phyloP scores from a whole-genome alignment of 2,113 vertebrate genomes.

The Lethenteron reissneri region DNA sequence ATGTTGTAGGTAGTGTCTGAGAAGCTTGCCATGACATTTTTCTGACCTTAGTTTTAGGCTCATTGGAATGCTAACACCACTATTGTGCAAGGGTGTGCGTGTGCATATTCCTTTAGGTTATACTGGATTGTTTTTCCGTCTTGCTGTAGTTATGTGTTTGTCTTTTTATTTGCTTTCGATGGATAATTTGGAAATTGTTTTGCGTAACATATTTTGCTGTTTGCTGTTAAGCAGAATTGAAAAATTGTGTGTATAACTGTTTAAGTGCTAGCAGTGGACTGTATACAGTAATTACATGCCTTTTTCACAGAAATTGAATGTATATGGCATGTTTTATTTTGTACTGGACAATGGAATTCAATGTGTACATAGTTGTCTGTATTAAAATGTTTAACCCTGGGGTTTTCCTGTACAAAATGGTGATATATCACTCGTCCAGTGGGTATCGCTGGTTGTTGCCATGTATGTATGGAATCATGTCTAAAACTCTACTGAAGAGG shows the following conservation, averaged over 20 bases:
- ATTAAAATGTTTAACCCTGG: slow-evolving; percentile 3
- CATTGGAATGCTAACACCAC: too few species aligned
- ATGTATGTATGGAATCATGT: slow-evolving; percentile 1
- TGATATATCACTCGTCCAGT: background rate
- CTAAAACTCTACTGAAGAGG: slow-evolving; percentile 6
- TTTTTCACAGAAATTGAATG: slow-evolving; percentile 57
- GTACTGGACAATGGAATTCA: slow-evolving; percentile 94
- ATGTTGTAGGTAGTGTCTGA: too few species aligned
- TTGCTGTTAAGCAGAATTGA: background rate
- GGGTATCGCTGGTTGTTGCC: background rate
- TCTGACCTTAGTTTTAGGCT: too few species aligned
- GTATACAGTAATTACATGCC: slow-evolving; percentile 36
- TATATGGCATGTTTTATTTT: slow-evolving; percentile 98
- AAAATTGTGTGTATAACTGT: background rate
- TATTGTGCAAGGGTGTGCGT: too few species aligned
- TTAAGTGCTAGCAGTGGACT: slow-evolving; percentile 29
- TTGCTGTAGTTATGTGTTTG: too few species aligned
- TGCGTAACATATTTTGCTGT: background rate
- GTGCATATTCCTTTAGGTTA: too few species aligned
- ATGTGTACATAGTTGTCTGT: slow-evolving; percentile 98
- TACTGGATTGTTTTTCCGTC: too few species aligned
- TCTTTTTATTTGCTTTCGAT: too few species aligned
- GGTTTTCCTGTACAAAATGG: background rate
- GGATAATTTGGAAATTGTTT: background rate
- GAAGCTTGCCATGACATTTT: too few species aligned